Conservation (phyloP, 2,797 vertebrate genomes). For the Ceyx erithaca region DNA sequence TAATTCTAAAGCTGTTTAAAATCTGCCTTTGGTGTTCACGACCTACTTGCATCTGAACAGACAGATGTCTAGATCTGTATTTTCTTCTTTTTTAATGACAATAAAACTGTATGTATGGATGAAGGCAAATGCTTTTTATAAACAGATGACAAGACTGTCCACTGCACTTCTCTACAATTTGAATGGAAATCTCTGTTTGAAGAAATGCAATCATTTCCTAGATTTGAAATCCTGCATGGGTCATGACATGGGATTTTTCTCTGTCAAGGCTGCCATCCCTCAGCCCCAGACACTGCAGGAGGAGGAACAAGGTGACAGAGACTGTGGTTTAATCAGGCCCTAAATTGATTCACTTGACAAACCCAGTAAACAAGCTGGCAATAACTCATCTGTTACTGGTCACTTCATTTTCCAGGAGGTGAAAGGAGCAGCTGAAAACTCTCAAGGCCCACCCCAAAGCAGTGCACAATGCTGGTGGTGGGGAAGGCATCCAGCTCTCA, state of each 20-base stretch:
- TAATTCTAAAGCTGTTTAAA: not conserved
- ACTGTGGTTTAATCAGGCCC: not conserved
- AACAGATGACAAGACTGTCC: not conserved
- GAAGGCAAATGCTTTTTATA: not conserved
- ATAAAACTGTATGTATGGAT: not conserved
- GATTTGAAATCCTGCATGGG: not conserved
- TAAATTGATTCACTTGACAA: not conserved
- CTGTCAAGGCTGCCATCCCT: not conserved
- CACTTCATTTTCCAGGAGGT: not conserved
- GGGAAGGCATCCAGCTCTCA: not conserved
- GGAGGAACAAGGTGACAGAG: not conserved
- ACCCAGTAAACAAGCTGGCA: not conserved
- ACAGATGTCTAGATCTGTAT: not conserved
- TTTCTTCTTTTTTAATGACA: not conserved
- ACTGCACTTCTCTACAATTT: not conserved
- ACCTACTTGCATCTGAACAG: not conserved
- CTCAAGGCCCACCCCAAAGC: not conserved
- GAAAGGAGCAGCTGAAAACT: not conserved
- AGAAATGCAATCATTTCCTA: not conserved
- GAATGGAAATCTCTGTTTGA: not conserved
- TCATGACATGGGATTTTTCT: not conserved
- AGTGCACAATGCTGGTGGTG: accelerated
- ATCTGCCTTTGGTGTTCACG: not conserved
- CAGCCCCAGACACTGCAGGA: not conserved
- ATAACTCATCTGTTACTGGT: not conserved